Conservation (phyloP, 1,140 invertebrate genomes). For the Drosophila tsacasi region DNA sequence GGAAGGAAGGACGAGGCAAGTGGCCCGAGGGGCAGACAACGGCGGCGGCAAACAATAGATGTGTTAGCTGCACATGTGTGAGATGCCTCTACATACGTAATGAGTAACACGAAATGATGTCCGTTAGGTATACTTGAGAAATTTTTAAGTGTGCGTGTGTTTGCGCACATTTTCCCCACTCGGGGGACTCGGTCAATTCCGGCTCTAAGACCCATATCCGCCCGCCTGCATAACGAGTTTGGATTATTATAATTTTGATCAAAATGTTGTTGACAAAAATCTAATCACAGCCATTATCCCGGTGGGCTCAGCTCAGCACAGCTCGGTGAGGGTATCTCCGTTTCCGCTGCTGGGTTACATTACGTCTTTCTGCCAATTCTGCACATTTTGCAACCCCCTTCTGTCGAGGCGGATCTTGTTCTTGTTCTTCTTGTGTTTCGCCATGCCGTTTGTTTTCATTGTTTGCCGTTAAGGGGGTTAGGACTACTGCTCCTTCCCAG, state of each 20-base stretch:
- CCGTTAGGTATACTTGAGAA: slow-evolving; percentile 81
- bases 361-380: slow-evolving; percentile 55
- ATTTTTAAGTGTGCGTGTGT: slow-evolving; percentile 75
- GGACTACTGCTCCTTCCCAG: slow-evolving; percentile 56
- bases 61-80: slow-evolving; percentile 30
- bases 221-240: slow-evolving; percentile 2
- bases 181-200: slow-evolving; percentile 22
- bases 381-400: slow-evolving; percentile 41
- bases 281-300: slow-evolving; percentile 35
- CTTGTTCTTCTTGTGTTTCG: slow-evolving; percentile 35
- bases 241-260: slow-evolving; percentile 52
- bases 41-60: slow-evolving; percentile 65
- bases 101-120: slow-evolving; percentile 74
- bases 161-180: slow-evolving; percentile 23
- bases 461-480: slow-evolving; percentile 64
- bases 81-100: slow-evolving; percentile 40
- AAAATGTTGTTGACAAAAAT: slow-evolving; percentile 41
- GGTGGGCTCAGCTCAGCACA: neutral
- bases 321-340: slow-evolving; percentile 31
- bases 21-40: slow-evolving; percentile 6
- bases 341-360: slow-evolving; percentile 9
- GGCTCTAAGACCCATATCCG: neutral
- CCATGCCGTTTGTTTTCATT: slow-evolving; percentile 78
- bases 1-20: slow-evolving; percentile 14
- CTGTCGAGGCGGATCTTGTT: neutral